These are phyloP conservation scores for Natator depressus DNA, from an alignment of 2,113 vertebrate species.

Conservation along the genomic window DNA sequence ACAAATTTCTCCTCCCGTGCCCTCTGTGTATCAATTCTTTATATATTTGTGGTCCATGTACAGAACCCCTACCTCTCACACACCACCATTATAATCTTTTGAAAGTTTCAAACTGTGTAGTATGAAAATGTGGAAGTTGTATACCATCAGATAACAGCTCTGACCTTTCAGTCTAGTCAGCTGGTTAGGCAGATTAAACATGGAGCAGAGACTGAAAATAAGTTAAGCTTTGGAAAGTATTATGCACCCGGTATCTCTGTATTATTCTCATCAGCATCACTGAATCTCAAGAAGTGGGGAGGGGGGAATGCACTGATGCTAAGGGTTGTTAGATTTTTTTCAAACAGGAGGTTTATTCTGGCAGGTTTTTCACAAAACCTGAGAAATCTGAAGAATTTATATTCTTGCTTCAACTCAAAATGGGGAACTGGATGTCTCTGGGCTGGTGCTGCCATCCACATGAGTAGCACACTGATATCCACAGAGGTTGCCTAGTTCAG, in stretches of 20 bases:
- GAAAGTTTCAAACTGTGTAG: conserved; percentile 47
- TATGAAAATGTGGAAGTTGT: conserved; percentile 63
- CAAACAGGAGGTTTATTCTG: not conserved
- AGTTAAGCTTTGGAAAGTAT: not conserved
- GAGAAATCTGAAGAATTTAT: not conserved
- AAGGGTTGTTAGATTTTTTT: not conserved
- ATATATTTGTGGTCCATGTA: not conserved
- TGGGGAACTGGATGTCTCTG: not conserved
- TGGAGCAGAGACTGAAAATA: not conserved
- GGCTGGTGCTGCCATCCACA: not conserved
- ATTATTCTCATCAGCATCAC: not conserved
- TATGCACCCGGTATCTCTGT: not conserved
- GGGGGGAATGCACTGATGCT: not conserved
- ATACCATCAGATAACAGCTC: conserved; percentile 46
- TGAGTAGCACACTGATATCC: not conserved
- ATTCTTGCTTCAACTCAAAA: not conserved
- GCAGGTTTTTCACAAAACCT: not conserved
- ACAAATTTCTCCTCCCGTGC: not conserved
- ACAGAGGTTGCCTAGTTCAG: not conserved
- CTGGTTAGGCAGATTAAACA: not conserved
- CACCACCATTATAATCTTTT: not conserved
- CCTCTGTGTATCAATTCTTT: not conserved
- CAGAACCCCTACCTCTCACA: conserved; percentile 8
- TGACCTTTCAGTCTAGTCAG: conserved; percentile 11
- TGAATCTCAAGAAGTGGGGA: not conserved